A percentile compares a stretch with the other conserved stretches of the same genome.
These are phyloP conservation scores for Apodemia zela DNA, from an alignment of 2,888 invertebrate genomes.

Conservation along the genomic window DNA sequence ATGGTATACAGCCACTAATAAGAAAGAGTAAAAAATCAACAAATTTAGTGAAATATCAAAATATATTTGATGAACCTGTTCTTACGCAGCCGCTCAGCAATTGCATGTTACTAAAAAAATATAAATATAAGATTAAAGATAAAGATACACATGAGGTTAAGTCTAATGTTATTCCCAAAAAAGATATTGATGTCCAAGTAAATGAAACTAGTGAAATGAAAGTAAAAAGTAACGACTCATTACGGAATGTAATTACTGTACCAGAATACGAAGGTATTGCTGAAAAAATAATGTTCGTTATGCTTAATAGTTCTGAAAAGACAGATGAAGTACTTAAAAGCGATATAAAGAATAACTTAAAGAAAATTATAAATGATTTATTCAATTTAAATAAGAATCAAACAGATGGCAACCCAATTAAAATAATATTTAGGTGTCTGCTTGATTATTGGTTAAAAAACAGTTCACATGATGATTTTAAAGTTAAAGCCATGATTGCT, in stretches of 20 bases:
- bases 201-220: constrained; percentile 33
- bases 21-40: constrained; percentile 61
- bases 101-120: constrained; percentile 50
- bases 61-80: constrained; percentile 49
- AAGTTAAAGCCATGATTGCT: constrained; percentile 40
- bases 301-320: constrained; percentile 43
- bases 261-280: constrained; percentile 52
- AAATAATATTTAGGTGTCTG: constrained; percentile 53
- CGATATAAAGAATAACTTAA: constrained; percentile 44
- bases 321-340: constrained; percentile 18
- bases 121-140: constrained; percentile 31
- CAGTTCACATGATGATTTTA: constrained; percentile 40
- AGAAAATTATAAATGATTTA: constrained; percentile 52
- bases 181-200: constrained; percentile 40
- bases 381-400: constrained; percentile 44
- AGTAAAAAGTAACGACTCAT: constrained; percentile 31
- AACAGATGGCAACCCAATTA: constrained; percentile 48
- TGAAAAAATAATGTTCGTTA: constrained; percentile 49
- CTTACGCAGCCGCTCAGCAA: constrained; percentile 48
- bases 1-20: constrained; percentile 37
- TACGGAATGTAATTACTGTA: constrained; percentile 41
- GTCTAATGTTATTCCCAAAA: constrained; percentile 32
- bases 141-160: constrained; percentile 19
- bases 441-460: constrained; percentile 62
- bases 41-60: constrained; percentile 61